These are phyloP conservation scores for Neoitamus cyanurus DNA, from an alignment of 2,888 invertebrate genomes.

Conservation along the genomic window DNA sequence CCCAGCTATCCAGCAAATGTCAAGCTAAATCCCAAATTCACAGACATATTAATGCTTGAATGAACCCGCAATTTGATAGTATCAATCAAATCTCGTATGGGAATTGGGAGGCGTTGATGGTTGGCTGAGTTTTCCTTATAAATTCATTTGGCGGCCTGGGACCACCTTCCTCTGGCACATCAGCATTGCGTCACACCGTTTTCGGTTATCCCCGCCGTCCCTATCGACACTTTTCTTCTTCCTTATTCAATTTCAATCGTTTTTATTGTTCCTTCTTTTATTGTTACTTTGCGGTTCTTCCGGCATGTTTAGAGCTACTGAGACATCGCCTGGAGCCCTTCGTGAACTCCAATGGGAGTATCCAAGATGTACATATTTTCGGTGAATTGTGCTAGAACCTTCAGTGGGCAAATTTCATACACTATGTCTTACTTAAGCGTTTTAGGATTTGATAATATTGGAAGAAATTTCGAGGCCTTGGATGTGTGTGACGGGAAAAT, in stretches of 20 bases:
- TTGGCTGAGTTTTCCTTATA: conserved; percentile 41
- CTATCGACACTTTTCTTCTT: not conserved
- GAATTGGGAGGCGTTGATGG: conserved; percentile 45
- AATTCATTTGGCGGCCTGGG: conserved; percentile 36
- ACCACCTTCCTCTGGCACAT: not conserved
- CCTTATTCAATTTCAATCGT: conserved; percentile 44
- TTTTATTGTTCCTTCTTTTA: conserved; percentile 39
- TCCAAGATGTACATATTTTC: not conserved
- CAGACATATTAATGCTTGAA: conserved; percentile 55
- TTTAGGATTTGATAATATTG: no score
- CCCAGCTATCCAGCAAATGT: conserved; percentile 55
- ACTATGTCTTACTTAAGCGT: no score
- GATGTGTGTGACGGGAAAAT: no score
- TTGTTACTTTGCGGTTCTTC: conserved; percentile 28
- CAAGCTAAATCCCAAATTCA: conserved; percentile 55
- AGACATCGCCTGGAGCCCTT: conserved; percentile 17
- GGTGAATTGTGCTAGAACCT: not conserved
- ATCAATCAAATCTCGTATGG: conserved; percentile 54
- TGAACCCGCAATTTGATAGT: conserved; percentile 55
- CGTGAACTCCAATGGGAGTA: not conserved
- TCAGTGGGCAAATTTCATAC: not conserved
- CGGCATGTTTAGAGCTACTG: conserved; percentile 21
- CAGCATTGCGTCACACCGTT: not conserved
- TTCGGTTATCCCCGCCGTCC: not conserved
- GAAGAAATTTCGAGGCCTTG: no score